phyloP scores from a whole-genome alignment of 2,113 vertebrate species.

The human (Homo sapiens) region DNA sequence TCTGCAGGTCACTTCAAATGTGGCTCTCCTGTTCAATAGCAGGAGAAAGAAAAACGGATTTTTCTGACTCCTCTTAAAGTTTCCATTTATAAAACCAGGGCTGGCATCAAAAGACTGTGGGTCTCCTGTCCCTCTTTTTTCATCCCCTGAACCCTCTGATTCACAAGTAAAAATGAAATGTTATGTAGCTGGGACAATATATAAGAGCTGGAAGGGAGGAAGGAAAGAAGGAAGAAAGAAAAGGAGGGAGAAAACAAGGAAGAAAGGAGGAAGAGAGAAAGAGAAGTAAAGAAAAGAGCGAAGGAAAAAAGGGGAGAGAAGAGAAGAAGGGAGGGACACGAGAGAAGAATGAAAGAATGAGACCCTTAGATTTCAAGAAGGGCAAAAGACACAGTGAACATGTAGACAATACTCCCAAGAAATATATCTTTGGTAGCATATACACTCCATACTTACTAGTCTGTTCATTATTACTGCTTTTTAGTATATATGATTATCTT shows the following conservation, averaged over 20 bases:
- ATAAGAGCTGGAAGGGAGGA: neutral
- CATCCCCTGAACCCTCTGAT: neutral
- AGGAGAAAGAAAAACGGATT: slow-evolving; percentile 69
- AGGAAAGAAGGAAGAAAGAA: no score
- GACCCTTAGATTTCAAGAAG: neutral
- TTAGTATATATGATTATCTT: neutral
- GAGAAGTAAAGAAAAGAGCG: no score
- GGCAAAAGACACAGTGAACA: neutral
- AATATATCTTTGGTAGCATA: neutral
- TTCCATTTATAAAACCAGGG: slow-evolving; percentile 61
- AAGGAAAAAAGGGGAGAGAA: neutral
- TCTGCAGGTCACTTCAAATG: slow-evolving; percentile 68
- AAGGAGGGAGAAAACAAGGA: neutral
- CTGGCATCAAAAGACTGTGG: slow-evolving; percentile 47
- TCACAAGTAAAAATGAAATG: slow-evolving; percentile 28
- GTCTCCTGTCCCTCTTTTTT: slow-evolving; percentile 25
- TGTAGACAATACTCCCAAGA: neutral
- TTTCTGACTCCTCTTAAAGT: slow-evolving; percentile 61
- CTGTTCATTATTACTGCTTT: neutral
- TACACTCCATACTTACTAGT: neutral
- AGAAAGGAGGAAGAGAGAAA: neutral
- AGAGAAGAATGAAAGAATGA: neutral
- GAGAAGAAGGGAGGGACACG: neutral
- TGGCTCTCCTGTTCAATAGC: slow-evolving; percentile 59
- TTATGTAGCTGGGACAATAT: neutral